A percentile compares a stretch with the other conserved stretches of the same genome.
These are phyloP conservation scores for Listronotus oregonensis DNA, from an alignment of 1,140 invertebrate species.

Conservation along the genomic window DNA sequence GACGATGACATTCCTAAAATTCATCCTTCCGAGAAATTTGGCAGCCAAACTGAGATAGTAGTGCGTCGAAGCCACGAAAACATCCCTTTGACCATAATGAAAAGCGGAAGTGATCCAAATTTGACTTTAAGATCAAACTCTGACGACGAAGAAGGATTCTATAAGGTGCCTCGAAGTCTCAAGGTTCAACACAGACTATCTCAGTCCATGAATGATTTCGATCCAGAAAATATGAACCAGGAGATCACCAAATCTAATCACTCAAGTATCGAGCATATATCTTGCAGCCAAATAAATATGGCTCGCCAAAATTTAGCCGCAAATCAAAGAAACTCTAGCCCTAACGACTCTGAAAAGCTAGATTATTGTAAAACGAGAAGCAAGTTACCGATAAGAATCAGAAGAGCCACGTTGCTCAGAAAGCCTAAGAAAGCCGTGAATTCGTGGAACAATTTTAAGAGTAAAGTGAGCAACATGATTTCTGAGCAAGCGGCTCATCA, in stretches of 20 bases:
- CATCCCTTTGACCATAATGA: constrained; percentile 36
- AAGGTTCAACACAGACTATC: constrained; percentile 44
- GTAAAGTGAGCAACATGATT: constrained; percentile 49
- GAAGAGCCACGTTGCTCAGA: constrained; percentile 44
- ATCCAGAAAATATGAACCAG: constrained; percentile 42
- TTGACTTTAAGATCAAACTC: constrained; percentile 27
- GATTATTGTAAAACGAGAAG: constrained; percentile 46
- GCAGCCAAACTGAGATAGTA: constrained; percentile 34
- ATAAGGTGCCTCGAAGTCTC: constrained; percentile 50
- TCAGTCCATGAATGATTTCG: constrained; percentile 51
- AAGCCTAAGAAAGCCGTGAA: constrained; percentile 42
- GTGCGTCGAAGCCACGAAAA: constrained; percentile 20
- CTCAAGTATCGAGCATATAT: constrained; percentile 52
- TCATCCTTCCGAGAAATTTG: constrained; percentile 36
- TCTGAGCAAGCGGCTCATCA: constrained; percentile 49
- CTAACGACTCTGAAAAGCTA: constrained; percentile 31
- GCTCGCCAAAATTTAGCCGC: constrained; percentile 15
- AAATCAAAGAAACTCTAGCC: constrained; percentile 7
- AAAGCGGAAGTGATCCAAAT: constrained; percentile 53
- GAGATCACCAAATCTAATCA: constrained; percentile 26
- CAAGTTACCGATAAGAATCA: constrained; percentile 40
- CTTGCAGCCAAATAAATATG: constrained; percentile 46
- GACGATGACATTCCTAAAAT: constrained; percentile 20
- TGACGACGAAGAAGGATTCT: constrained; percentile 48
- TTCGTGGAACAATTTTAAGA: constrained; percentile 50